Evolutionary conservation across 2,113 vertebrate genomes (phyloP).

Genomic region (Myotis brandtii): DNA sequence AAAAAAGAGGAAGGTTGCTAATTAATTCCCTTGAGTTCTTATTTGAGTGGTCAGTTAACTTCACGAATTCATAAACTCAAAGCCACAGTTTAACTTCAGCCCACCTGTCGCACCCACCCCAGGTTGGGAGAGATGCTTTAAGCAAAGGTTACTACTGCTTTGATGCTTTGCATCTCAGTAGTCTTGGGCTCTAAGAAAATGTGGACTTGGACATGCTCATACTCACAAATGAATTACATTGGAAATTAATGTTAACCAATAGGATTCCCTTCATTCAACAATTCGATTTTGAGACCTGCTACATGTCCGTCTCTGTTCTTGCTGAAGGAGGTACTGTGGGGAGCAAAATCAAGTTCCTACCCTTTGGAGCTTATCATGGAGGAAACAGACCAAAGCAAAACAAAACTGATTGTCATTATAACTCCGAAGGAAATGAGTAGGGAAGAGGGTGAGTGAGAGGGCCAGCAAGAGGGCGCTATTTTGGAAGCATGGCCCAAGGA

Average conservation of each 20-base stretch:
- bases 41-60: not conserved
- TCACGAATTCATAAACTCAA: not conserved
- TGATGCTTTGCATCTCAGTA: not conserved
- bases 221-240: not conserved
- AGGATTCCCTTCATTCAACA: not conserved
- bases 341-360: not conserved
- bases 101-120: accelerated
- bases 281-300: not conserved
- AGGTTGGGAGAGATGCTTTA: accelerated
- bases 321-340: not conserved
- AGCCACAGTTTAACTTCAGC: not conserved
- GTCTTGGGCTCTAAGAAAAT: not conserved
- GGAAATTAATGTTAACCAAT: not conserved
- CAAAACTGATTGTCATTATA: not conserved
- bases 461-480: not conserved
- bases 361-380: not conserved
- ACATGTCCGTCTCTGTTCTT: not conserved
- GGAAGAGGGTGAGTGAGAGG: too few species aligned
- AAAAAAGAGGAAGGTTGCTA: not conserved
- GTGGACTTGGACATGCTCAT: not conserved
- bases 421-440: not conserved
- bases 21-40: not conserved
- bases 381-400: not conserved
- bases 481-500: not conserved
- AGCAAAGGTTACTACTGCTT: not conserved